A percentile compares a stretch with the other conserved stretches of the same genome.
phyloP scores from a whole-genome alignment of 64 coral and sea anemone genomes.

The Pocillopora verrucosa region DNA sequence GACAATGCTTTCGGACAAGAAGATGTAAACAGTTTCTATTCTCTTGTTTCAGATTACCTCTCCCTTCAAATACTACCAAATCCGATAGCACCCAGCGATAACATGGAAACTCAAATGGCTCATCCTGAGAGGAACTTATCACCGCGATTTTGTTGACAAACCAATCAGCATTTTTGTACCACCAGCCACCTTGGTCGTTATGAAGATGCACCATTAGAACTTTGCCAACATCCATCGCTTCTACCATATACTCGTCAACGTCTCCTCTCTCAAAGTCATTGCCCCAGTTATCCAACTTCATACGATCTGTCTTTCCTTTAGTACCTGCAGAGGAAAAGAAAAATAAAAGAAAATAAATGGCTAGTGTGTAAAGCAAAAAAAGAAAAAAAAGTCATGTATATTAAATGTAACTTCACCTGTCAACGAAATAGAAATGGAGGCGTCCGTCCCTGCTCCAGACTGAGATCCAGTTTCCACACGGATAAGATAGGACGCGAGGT shows the following conservation, averaged over 20 bases:
- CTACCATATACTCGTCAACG: conserved; percentile 46
- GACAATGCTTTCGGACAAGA: too few species aligned
- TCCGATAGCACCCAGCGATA: conserved; percentile 64
- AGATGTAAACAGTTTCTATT: too few species aligned
- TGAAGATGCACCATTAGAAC: conserved; percentile 44
- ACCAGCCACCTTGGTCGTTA: conserved; percentile 47
- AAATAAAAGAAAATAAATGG: background rate
- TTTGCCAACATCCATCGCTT: conserved; percentile 47
- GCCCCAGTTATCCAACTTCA: conserved; percentile 44
- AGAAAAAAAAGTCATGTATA: background rate
- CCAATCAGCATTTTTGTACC: conserved; percentile 63
- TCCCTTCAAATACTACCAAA: conserved; percentile 49
- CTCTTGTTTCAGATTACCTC: conserved; percentile 43
- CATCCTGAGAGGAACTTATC: conserved; percentile 12
- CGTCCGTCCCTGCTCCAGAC: conserved; percentile 55
- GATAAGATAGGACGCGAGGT: conserved; percentile 51
- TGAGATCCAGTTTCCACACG: conserved; percentile 55
- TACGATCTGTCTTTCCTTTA: conserved; percentile 35
- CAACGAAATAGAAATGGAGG: conserved; percentile 51
- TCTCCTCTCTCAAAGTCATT: conserved; percentile 62
- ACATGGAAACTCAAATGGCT: conserved; percentile 54
- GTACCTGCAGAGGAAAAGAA: conserved; percentile 37
- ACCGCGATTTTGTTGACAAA: conserved; percentile 64
- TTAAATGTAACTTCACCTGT: conserved; percentile 25
- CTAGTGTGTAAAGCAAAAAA: background rate